Evolutionary conservation across 1,140 invertebrate genomes (phyloP).

Genomic region (Neodiprion pinetum): DNA sequence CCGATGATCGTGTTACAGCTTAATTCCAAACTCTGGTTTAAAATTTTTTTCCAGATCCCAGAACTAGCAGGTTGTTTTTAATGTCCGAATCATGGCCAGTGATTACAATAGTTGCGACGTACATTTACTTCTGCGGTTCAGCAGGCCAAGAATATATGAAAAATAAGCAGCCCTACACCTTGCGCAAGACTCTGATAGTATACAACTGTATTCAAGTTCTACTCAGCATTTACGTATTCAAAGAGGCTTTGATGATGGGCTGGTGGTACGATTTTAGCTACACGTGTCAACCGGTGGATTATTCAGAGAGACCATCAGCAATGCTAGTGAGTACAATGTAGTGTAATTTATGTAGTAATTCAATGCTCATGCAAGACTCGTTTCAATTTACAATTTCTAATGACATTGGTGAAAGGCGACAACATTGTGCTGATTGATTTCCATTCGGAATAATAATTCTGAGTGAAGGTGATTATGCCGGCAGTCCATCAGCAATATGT

Average conservation of each 20-base stretch:
- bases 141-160: conserved; percentile 82
- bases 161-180: conserved; percentile 79
- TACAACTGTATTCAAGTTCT: conserved; percentile 89
- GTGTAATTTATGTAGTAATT: too few species aligned
- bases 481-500: too few species aligned
- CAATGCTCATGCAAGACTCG: too few species aligned
- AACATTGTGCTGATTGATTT: too few species aligned
- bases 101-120: conserved; percentile 74
- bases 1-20: too few species aligned
- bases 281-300: conserved; percentile 86
- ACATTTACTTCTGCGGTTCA: conserved; percentile 76
- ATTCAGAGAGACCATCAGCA: conserved; percentile 71
- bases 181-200: conserved; percentile 76
- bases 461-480: too few species aligned
- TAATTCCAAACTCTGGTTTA: too few species aligned
- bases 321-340: conserved; percentile 49
- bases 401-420: too few species aligned
- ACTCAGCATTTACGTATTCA: conserved; percentile 81
- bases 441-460: too few species aligned
- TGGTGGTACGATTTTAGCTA: conserved; percentile 84
- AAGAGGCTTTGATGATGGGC: conserved; percentile 79
- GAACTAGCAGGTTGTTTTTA: conserved; percentile 83
- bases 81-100: conserved; percentile 85
- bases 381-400: too few species aligned
- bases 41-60: conserved; percentile 69